These are phyloP conservation scores for Pilophorus perplexus DNA, from an alignment of 2,888 invertebrate genomes.

Conservation along the genomic window DNA sequence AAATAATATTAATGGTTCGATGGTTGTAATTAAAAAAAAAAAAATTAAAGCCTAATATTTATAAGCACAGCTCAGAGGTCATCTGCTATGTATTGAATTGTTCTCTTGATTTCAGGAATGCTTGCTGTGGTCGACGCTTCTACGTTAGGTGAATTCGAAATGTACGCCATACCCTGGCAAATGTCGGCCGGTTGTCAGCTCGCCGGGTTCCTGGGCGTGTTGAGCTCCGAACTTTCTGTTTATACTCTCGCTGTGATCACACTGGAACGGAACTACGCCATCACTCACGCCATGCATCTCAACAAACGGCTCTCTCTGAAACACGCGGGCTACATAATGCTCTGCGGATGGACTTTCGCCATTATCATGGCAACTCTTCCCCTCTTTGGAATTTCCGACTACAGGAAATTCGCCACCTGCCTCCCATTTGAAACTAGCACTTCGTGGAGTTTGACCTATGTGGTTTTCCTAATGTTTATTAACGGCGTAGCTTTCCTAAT, in stretches of 20 bases:
- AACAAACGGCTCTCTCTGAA: constrained; percentile 84
- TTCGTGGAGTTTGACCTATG: constrained; percentile 78
- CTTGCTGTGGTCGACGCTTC: constrained; percentile 94
- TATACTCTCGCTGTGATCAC: constrained; percentile 96
- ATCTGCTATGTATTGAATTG: no score
- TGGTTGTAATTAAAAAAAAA: no score
- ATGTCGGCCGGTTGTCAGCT: constrained; percentile 89
- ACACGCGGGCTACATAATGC: constrained; percentile 90
- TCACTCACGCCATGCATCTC: constrained; percentile 95
- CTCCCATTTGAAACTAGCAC: constrained; percentile 88
- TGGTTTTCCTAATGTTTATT: constrained; percentile 83
- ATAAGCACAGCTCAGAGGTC: no score
- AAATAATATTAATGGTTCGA: no score
- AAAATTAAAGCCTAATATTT: no score
- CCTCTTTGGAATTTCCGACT: constrained; percentile 87
- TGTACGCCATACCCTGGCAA: constrained; percentile 97
- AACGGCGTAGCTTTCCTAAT: constrained; percentile 93
- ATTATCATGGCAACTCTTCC: constrained; percentile 84
- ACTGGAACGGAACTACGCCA: constrained; percentile 91
- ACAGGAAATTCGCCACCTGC: constrained; percentile 94
- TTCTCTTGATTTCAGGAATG: constrained; percentile 74
- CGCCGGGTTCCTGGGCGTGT: constrained; percentile 91
- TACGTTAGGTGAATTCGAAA: constrained; percentile 91
- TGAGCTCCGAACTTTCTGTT: constrained; percentile 91
- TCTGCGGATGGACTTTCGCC: constrained; percentile 88